Conservation (phyloP, 2,797 vertebrate genomes). For the Euthynnus affinis region DNA sequence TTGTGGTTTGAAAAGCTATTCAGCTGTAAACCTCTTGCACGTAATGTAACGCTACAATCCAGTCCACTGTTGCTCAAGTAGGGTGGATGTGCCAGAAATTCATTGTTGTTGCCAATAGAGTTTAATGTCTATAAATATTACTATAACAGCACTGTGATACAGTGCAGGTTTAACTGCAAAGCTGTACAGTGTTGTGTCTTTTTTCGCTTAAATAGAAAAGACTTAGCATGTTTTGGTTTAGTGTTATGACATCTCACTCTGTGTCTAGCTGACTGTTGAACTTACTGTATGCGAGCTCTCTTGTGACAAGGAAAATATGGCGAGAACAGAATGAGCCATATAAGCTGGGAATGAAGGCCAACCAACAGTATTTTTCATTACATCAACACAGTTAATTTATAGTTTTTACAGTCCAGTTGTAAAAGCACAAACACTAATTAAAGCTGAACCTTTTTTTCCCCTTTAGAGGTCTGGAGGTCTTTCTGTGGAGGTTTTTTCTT, state of each 20-base stretch:
- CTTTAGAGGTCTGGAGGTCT: slow-evolving; percentile 23
- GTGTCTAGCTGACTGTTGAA: slow-evolving; percentile 9
- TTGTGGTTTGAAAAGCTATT: slow-evolving; percentile 12
- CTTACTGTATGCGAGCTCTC: slow-evolving; percentile 5
- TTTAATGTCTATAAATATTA: slow-evolving; percentile 24
- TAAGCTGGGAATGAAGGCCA: slow-evolving; percentile 23
- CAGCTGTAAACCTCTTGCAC: slow-evolving; percentile 22
- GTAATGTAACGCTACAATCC: slow-evolving; percentile 8
- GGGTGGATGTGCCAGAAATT: slow-evolving; percentile 16
- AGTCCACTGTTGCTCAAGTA: slow-evolving; percentile 12
- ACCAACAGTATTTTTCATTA: slow-evolving; percentile 34
- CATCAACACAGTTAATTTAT: slow-evolving; percentile 44
- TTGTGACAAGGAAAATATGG: slow-evolving; percentile 2
- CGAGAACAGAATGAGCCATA: neutral
- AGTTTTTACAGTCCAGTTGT: slow-evolving; percentile 33
- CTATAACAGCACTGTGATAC: slow-evolving; percentile 10
- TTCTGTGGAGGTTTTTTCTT: slow-evolving; percentile 45
- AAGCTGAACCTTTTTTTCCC: slow-evolving; percentile 15
- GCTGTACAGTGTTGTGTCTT: neutral
- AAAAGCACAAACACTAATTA: slow-evolving; percentile 52
- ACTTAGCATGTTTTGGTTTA: slow-evolving; percentile 11
- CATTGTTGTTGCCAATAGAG: slow-evolving; percentile 15
- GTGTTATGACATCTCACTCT: slow-evolving; percentile 25
- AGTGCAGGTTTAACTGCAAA: neutral
- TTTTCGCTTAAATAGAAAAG: neutral